Evolutionary conservation across 2,888 invertebrate genomes (phyloP).

Genomic region (Drymonia ruficornis): DNA sequence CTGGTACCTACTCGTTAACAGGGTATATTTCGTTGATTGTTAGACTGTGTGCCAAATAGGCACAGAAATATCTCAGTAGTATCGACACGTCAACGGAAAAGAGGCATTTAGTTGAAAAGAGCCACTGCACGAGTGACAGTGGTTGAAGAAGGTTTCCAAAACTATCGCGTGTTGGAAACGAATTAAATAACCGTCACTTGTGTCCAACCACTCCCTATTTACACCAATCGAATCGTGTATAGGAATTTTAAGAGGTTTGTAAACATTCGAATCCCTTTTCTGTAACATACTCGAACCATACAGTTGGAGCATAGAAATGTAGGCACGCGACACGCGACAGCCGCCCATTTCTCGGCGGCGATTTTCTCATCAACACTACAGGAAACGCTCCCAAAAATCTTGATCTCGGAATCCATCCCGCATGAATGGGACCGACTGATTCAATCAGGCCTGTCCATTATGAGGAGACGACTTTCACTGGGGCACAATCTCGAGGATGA

Average conservation of each 20-base stretch:
- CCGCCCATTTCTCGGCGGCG: conserved; percentile 8
- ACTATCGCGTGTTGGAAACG: background rate
- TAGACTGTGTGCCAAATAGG: no score
- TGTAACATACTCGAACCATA: background rate
- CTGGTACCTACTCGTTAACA: background rate
- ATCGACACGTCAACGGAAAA: no score
- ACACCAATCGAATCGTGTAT: background rate
- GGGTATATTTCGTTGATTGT: background rate
- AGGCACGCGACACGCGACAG: background rate
- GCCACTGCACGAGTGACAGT: no score
- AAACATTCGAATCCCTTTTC: background rate
- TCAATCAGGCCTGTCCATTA: conserved; percentile 71
- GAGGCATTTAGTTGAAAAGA: no score
- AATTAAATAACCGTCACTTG: background rate
- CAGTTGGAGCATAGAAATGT: background rate
- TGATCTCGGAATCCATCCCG: conserved; percentile 61
- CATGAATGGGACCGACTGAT: conserved; percentile 66
- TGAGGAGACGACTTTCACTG: conserved; percentile 59
- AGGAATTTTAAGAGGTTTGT: background rate
- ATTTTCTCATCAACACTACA: conserved; percentile 41
- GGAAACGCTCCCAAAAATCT: conserved; percentile 45
- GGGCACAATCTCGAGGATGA: conserved; percentile 61
- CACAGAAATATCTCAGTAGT: no score
- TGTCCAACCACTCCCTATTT: background rate
- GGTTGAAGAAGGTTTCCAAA: background rate